Percentiles rank a stretch among this genome's conserved stretches.
These are phyloP conservation scores for Gonocerus acuteangulatus DNA, from an alignment of 2,888 invertebrate species.

Conservation along the genomic window DNA sequence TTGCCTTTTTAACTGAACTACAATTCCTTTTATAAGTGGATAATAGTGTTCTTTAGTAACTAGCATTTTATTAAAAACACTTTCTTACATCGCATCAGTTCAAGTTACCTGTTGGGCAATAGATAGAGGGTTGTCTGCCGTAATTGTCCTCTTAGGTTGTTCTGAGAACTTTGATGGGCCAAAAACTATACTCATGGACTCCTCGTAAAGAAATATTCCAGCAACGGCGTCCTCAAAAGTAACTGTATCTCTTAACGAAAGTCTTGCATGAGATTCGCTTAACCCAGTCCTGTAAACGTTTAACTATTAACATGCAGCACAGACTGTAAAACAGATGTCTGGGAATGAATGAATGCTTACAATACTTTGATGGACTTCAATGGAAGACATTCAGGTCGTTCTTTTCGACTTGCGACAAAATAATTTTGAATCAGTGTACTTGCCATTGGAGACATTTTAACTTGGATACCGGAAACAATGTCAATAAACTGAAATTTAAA, in stretches of 20 bases:
- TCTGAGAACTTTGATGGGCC: slow-evolving; percentile 29
- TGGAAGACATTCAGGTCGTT: slow-evolving; percentile 43
- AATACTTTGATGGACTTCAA: slow-evolving; percentile 40
- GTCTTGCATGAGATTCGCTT: slow-evolving; percentile 40
- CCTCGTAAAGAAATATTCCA: slow-evolving; percentile 40
- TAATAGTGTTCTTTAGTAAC: too few relatives aligned
- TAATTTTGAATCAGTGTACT: slow-evolving; percentile 45
- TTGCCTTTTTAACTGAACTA: too few relatives aligned
- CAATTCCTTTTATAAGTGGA: too few relatives aligned
- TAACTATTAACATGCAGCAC: neutral
- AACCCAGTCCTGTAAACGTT: slow-evolving; percentile 39
- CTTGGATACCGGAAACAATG: slow-evolving; percentile 37
- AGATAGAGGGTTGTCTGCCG: neutral
- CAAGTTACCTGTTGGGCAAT: slow-evolving; percentile 30
- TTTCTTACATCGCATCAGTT: too few relatives aligned
- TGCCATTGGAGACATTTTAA: slow-evolving; percentile 41
- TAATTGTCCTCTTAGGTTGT: slow-evolving; percentile 21
- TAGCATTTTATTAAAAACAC: too few relatives aligned
- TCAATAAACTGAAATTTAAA: slow-evolving; percentile 38
- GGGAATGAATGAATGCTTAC: slow-evolving; percentile 36
- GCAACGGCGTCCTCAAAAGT: slow-evolving; percentile 40
- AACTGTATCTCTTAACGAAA: slow-evolving; percentile 39
- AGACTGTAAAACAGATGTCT: neutral
- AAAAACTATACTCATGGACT: slow-evolving; percentile 31
- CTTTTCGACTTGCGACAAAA: slow-evolving; percentile 45